These are phyloP conservation scores for Rhabdophis nuchalis DNA, from an alignment of 2,797 vertebrate species.

Conservation along the genomic window DNA sequence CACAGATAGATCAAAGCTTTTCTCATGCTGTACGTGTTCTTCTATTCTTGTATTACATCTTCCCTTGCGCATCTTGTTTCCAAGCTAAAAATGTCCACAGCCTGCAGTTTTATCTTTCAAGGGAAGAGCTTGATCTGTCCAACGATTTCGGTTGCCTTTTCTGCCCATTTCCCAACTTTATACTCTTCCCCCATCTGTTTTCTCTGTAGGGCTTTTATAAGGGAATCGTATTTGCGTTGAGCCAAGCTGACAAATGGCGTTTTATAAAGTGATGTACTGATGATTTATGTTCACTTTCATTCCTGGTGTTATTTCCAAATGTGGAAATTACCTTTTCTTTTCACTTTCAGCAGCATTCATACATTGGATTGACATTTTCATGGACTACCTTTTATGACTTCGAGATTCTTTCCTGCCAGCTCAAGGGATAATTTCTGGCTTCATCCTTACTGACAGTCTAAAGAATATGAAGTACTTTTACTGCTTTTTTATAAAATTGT, in stretches of 20 bases:
- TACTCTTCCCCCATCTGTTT: not conserved
- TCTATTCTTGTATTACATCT: not conserved
- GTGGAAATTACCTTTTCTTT: not conserved
- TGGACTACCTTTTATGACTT: not conserved
- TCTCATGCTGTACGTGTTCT: not conserved
- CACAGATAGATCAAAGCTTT: not conserved
- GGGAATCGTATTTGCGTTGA: not conserved
- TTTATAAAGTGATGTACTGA: not conserved
- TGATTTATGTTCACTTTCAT: not conserved
- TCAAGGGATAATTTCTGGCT: not conserved
- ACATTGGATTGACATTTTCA: not conserved
- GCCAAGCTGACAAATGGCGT: not conserved
- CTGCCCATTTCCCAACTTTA: not conserved
- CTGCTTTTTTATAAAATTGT: not conserved
- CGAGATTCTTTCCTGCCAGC: not conserved
- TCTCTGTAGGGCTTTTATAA: not conserved
- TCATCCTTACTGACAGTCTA: not conserved
- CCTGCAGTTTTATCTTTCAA: not conserved
- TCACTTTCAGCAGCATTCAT: not conserved
- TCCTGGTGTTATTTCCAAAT: not conserved
- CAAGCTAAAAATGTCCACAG: not conserved
- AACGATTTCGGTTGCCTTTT: not conserved
- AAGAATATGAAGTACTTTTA: not conserved
- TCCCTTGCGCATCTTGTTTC: not conserved
- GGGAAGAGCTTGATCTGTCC: not conserved